phyloP scores from a whole-genome alignment of 2,888 invertebrate genomes.

The Drosophila incognita region DNA sequence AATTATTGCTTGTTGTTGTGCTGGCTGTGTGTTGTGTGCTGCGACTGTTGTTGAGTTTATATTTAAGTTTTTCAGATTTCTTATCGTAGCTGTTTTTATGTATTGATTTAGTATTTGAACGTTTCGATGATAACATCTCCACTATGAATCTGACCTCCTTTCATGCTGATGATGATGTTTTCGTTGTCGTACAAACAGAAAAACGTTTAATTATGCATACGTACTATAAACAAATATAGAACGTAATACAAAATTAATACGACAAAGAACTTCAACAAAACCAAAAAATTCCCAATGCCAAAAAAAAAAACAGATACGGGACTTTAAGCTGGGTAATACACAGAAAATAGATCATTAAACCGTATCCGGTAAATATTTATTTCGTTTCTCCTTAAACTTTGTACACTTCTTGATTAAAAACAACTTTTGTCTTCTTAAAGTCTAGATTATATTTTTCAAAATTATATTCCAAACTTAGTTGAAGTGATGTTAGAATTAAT shows the following conservation, averaged over 20 bases:
- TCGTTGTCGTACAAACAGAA: conserved; percentile 26
- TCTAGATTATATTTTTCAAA: neutral
- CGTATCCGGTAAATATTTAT: neutral
- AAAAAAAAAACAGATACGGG: neutral
- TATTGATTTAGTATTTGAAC: conserved; percentile 84
- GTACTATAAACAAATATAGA: conserved; percentile 27
- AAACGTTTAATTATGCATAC: conserved; percentile 6
- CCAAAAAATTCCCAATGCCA: conserved; percentile 17
- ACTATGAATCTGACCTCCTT: conserved; percentile 83
- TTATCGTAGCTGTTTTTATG: conserved; percentile 83
- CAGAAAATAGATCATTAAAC: neutral
- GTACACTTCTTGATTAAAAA: neutral
- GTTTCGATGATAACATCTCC: conserved; percentile 83
- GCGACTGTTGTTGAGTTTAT: conserved; percentile 69
- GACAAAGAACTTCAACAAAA: neutral
- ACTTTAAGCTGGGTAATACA: neutral
- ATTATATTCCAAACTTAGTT: neutral
- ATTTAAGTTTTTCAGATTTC: conserved; percentile 83
- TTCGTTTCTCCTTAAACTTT: neutral
- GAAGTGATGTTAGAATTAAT: no score
- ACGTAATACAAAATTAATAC: conserved; percentile 18
- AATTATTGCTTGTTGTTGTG: conserved; percentile 56
- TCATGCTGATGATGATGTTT: conserved; percentile 52
- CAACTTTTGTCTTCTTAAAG: neutral
- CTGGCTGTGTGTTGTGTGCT: neutral